These are phyloP conservation scores for Balanococcus diminutus DNA, from an alignment of 2,888 invertebrate genomes.

Conservation along the genomic window DNA sequence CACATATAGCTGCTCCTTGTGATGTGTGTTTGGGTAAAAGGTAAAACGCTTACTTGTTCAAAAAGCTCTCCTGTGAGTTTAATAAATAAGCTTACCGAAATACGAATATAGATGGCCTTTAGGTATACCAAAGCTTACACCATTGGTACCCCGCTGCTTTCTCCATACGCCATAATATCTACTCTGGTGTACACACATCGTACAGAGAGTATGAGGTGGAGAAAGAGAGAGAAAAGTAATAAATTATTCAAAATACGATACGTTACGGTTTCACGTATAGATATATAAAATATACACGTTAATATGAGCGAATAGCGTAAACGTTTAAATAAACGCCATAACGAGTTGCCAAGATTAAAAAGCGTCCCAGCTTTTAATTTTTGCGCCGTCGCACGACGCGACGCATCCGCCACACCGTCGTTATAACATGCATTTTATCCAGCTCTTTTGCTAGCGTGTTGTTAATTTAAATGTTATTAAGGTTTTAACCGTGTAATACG, in stretches of 20 bases:
- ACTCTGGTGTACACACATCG: not conserved
- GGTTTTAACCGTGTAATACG: constrained; percentile 13
- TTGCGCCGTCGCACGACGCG: not conserved
- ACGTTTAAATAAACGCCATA: constrained; percentile 20
- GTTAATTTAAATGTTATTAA: constrained; percentile 22
- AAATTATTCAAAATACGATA: constrained; percentile 34
- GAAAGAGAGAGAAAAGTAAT: not conserved
- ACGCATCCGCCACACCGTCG: no score
- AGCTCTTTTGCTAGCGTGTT: not conserved
- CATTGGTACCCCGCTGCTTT: not conserved
- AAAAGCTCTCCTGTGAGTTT: constrained; percentile 14
- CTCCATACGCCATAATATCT: not conserved
- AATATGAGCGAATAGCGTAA: constrained; percentile 22
- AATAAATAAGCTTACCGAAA: constrained; percentile 34
- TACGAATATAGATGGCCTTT: constrained; percentile 9
- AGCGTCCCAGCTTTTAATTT: constrained; percentile 16
- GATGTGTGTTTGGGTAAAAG: not conserved
- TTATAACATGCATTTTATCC: not conserved
- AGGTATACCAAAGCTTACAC: not conserved
- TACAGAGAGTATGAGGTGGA: not conserved
- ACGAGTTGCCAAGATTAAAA: constrained; percentile 23
- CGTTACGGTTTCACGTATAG: not conserved
- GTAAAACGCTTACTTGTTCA: not conserved
- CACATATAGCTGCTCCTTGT: not conserved
- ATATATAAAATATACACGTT: constrained; percentile 10